Evolutionary conservation across 2,113 vertebrate species (phyloP).

Genomic region (Etheostoma spectabile): DNA sequence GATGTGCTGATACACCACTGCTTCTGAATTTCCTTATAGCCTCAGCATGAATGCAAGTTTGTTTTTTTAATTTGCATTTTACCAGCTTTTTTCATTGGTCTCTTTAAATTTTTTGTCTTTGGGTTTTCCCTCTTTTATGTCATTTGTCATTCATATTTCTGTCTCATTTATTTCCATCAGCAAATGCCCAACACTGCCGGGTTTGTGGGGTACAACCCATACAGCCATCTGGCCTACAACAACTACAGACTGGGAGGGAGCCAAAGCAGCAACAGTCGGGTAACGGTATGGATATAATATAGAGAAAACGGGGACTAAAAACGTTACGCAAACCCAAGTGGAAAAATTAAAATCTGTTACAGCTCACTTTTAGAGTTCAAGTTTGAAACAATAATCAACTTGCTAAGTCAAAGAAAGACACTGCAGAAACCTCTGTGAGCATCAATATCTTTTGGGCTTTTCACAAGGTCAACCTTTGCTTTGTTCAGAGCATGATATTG

Average conservation of each 20-base stretch:
- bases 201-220: conserved; percentile 99
- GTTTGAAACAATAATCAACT: neutral
- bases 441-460: neutral
- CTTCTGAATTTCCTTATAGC: conserved; percentile 64
- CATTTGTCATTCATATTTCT: conserved; percentile 98
- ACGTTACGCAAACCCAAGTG: neutral
- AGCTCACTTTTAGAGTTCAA: neutral
- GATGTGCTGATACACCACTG: conserved; percentile 83
- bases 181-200: conserved; percentile 99
- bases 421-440: neutral
- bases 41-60: conserved; percentile 48
- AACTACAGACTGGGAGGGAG: conserved; percentile 99
- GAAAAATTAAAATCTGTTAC: neutral
- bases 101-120: conserved; percentile 75
- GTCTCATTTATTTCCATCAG: conserved; percentile 99
- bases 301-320: neutral
- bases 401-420: conserved; percentile 1
- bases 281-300: conserved; percentile 93
- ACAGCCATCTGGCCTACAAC: conserved; percentile 99
- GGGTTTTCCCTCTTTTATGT: conserved; percentile 77
- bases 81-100: conserved; percentile 50
- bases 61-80: conserved; percentile 51
- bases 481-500: conserved; percentile 14
- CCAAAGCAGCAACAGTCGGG: conserved; percentile 99
- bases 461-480: neutral